These are phyloP conservation scores for Tethea ocularis DNA, from an alignment of 2,888 invertebrate species.

Conservation along the genomic window DNA sequence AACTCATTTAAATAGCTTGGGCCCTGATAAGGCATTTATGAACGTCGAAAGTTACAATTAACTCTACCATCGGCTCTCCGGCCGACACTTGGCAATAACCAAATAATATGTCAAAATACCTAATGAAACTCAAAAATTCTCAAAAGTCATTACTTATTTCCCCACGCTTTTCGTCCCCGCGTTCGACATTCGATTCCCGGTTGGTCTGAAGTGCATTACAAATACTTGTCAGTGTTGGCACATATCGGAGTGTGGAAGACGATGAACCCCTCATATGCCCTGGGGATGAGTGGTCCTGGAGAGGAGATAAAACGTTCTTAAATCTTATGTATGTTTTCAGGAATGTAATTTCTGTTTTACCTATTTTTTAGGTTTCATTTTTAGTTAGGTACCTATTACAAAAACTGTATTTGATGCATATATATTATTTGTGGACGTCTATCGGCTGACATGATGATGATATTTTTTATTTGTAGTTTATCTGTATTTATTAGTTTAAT, in stretches of 20 bases:
- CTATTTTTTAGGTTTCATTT: not conserved
- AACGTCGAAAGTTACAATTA: too few species aligned
- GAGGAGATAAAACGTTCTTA: not conserved
- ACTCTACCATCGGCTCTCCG: too few species aligned
- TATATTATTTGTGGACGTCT: too few species aligned
- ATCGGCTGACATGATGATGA: too few species aligned
- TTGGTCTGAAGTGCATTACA: constrained; percentile 7
- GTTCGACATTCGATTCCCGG: not conserved
- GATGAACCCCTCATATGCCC: not conserved
- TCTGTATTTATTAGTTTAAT: too few species aligned
- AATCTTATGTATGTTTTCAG: not conserved
- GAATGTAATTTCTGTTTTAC: not conserved
- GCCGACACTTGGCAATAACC: too few species aligned
- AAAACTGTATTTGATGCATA: too few species aligned
- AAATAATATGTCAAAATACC: too few species aligned
- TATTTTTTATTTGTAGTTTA: too few species aligned
- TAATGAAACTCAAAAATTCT: not conserved
- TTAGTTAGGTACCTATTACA: too few species aligned
- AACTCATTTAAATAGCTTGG: too few species aligned
- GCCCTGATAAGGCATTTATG: too few species aligned
- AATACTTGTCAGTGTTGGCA: not conserved
- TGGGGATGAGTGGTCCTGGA: not conserved
- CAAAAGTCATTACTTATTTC: not conserved
- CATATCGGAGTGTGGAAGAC: not conserved
- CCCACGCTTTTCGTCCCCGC: not conserved